Conservation (phyloP, 2,113 vertebrate species). For the Cynocephalus volans region DNA sequence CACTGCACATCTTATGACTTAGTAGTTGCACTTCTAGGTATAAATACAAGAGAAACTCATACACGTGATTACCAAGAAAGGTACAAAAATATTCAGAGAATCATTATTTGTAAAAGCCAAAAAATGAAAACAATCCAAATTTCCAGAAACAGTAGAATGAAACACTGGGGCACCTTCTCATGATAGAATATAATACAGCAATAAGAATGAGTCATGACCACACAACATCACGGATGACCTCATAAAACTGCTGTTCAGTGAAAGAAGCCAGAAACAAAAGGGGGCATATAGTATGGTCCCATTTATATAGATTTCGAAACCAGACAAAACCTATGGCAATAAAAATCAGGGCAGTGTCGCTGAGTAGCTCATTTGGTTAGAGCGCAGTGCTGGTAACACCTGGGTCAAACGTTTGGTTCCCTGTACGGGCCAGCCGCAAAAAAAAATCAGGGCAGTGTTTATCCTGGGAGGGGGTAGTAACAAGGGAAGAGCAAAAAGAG, state of each 20-base stretch:
- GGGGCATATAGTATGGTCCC: background rate
- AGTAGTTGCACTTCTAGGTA: background rate
- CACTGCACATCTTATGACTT: background rate
- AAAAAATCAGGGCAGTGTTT: background rate
- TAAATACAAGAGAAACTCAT: background rate
- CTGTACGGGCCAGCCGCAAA: too few relatives aligned
- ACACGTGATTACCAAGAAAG: slow-evolving; percentile 1
- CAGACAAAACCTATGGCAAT: background rate
- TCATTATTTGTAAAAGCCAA: background rate
- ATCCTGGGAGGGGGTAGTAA: background rate
- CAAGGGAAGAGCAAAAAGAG: background rate
- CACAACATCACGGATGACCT: background rate
- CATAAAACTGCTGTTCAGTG: background rate
- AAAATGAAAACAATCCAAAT: background rate
- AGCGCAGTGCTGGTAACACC: too few relatives aligned
- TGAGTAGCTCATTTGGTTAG: too few relatives aligned
- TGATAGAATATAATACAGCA: background rate
- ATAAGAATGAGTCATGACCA: background rate
- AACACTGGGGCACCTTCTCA: background rate
- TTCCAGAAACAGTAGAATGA: background rate
- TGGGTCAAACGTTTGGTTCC: too few relatives aligned
- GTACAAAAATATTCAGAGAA: background rate
- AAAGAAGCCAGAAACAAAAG: background rate
- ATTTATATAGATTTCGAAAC: background rate
- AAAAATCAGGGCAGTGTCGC: background rate